Conservation (phyloP, 2,797 vertebrate species). For the Leptodactylus fallax region DNA sequence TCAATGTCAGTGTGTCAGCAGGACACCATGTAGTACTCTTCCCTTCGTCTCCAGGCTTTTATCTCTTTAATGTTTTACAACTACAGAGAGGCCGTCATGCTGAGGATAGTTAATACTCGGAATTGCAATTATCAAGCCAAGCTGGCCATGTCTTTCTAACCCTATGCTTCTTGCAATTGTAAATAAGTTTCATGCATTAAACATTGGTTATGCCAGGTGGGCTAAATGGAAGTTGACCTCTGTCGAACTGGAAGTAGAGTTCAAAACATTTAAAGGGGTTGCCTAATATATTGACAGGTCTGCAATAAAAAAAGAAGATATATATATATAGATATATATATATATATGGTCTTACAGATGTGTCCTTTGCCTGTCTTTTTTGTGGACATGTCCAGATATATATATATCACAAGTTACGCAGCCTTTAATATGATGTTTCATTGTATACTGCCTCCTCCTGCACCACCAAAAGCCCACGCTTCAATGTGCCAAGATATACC, state of each 20-base stretch:
- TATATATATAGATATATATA: no score
- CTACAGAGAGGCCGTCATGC: conserved; percentile 41
- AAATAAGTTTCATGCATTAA: not conserved
- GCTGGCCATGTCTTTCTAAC: not conserved
- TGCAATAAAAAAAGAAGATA: no score
- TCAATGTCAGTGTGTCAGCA: conserved; percentile 43
- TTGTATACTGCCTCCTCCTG: no score
- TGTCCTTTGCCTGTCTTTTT: no score
- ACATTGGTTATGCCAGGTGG: not conserved
- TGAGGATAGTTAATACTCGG: conserved; percentile 46
- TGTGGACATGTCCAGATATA: no score
- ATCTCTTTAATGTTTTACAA: conserved; percentile 51
- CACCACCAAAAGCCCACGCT: no score
- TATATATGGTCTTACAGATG: no score
- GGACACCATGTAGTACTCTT: conserved; percentile 32
- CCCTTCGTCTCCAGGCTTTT: conserved; percentile 25
- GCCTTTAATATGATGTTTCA: no score
- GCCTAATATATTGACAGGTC: no score
- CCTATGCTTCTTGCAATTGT: not conserved
- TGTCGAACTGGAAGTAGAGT: not conserved
- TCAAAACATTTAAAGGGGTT: not conserved
- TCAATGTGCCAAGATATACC: no score
- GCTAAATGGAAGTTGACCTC: not conserved
- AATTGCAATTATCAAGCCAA: conserved; percentile 20
- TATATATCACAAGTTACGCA: no score